Evolutionary conservation across 2,888 invertebrate species (phyloP), one percentile per base, ranked within the genome.

Genomic region (Mimas tiliae): DNA sequence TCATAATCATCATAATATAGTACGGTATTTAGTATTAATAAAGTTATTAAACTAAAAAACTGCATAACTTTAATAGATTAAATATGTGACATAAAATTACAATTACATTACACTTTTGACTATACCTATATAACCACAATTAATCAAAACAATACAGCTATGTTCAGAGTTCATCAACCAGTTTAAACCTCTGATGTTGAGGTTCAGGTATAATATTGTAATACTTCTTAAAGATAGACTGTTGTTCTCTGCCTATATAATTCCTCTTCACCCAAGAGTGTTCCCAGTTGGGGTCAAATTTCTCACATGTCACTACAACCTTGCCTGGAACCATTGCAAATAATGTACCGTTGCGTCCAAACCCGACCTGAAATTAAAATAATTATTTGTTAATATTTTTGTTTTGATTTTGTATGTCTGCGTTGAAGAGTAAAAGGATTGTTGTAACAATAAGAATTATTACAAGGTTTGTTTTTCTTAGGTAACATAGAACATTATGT

Each of bases 261-360:
- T 95, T 86, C 69, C 95, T 87, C 79, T 95, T 94, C 42, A 97
- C 93, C 96, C 97, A 97, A 0, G 94, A 94, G 78, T 97, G 97
- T 16, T 96, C 94, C 96, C 97, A 97, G 77, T 97, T 95, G 0
- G 96, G 96, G 68, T 97, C 95, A 65, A 96, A 94, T 78, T 96
- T 95, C 82, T 99, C 98, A 88, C 97, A 97, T 0, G 98, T 97
- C 0, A 98, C 94, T 16, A 96, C 87, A 0, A 98, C 98, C 80
- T 91, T 95, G 0, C 98, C 98, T 50, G 96, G 93, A 77, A 96
- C 95, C 83, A 97, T 92, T 0, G 98, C 98, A 90, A 95, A 97
- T 1, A 99, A 85, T 0, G 97, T 97, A 0, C 96, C 96, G 82
- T 98, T 96, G 65, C 94, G 94, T 3, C 97, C 97, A 74, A 97